phyloP scores from a whole-genome alignment of 1,140 invertebrate genomes.

The Trachymyrmex cornetzi region DNA sequence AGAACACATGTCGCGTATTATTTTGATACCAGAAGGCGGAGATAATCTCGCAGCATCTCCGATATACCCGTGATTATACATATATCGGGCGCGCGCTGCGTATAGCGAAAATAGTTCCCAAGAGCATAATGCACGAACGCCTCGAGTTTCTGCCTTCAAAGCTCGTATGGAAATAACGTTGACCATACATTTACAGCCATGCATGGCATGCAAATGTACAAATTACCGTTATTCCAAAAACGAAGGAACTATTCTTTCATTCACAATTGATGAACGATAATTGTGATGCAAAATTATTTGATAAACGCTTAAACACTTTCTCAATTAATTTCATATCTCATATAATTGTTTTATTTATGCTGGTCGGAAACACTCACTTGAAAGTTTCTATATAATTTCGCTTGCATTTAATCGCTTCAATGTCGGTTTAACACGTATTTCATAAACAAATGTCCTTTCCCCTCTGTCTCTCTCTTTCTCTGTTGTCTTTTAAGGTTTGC shows the following conservation, averaged over 20 bases:
- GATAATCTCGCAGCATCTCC: conserved; percentile 36
- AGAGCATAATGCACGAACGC: conserved; percentile 48
- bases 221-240: conserved; percentile 7
- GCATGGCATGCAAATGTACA: neutral
- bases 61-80: conserved; percentile 53
- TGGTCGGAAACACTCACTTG: neutral
- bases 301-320: neutral
- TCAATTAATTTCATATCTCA: neutral
- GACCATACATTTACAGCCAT: conserved; percentile 35
- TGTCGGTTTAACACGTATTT: conserved; percentile 24
- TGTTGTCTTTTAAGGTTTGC: conserved; percentile 25
- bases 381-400: conserved; percentile 32
- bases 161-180: conserved; percentile 43
- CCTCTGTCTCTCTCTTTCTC: neutral
- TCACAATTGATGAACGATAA: neutral
- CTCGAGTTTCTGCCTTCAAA: conserved; percentile 51
- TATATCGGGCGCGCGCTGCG: conserved; percentile 26
- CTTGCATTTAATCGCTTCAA: conserved; percentile 1
- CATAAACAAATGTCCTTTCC: neutral
- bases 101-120: conserved; percentile 66
- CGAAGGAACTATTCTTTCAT: neutral
- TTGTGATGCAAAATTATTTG: neutral
- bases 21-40: neutral
- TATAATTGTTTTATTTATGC: conserved; percentile 15
- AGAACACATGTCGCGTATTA: conserved; percentile 13